These are phyloP conservation scores for Hippolais icterina DNA, from an alignment of 2,113 vertebrate genomes.

Conservation along the genomic window DNA sequence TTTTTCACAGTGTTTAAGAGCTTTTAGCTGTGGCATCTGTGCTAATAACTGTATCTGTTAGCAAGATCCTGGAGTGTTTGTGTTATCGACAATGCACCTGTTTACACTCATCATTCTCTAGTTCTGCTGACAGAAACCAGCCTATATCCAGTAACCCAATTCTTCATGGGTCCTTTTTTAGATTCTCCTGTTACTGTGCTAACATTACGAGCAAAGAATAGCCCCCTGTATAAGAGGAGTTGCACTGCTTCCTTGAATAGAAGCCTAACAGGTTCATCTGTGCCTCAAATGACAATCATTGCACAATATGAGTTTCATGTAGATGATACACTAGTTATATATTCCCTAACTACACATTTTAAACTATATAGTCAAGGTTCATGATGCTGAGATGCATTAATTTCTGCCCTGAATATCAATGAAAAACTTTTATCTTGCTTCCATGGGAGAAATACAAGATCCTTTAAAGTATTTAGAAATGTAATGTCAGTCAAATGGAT, in stretches of 20 bases:
- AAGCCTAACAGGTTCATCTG: neutral
- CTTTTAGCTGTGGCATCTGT: neutral
- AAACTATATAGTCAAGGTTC: neutral
- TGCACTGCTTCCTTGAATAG: neutral
- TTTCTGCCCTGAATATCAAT: neutral
- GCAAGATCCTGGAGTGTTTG: neutral
- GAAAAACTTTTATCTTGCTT: neutral
- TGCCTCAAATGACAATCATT: neutral
- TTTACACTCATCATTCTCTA: neutral
- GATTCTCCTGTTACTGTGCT: neutral
- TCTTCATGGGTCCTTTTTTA: neutral
- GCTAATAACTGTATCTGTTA: neutral
- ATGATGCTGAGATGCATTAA: neutral
- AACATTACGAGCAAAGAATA: neutral
- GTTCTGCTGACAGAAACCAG: neutral
- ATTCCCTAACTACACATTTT: neutral
- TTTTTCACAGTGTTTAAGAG: neutral
- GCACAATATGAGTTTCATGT: neutral
- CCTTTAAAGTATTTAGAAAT: neutral
- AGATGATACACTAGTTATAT: neutral
- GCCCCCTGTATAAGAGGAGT: neutral
- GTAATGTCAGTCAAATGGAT: neutral
- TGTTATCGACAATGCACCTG: neutral
- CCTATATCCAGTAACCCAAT: neutral
- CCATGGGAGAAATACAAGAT: neutral